phyloP scores from a whole-genome alignment of 2,113 vertebrate species.

The Prunella fulvescens region DNA sequence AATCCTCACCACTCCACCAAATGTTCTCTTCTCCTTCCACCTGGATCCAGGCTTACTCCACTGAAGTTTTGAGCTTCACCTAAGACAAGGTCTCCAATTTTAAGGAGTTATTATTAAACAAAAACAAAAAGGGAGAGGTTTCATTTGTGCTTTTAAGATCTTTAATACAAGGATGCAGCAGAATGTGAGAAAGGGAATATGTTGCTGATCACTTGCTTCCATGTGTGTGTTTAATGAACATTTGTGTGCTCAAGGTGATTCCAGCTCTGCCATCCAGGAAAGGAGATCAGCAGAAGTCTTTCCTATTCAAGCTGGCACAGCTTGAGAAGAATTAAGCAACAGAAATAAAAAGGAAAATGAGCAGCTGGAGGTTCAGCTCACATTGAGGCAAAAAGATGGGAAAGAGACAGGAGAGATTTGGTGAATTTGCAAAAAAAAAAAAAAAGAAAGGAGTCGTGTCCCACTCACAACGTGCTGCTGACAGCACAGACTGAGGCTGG shows the following conservation, averaged over 20 bases:
- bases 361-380: not conserved
- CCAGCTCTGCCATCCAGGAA: not conserved
- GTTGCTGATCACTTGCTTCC: not conserved
- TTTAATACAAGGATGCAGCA: not conserved
- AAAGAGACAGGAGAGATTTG: not conserved
- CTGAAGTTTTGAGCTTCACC: not conserved
- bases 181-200: not conserved
- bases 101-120: not conserved
- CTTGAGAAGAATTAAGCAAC: not conserved
- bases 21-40: not conserved
- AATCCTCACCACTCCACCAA: not conserved
- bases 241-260: not conserved
- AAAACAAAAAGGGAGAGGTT: not conserved
- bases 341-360: not conserved
- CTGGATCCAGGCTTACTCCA: not conserved
- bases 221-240: not conserved
- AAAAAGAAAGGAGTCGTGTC: not conserved
- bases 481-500: not conserved
- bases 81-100: not conserved
- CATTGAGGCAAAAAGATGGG: not conserved
- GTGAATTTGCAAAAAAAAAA: not conserved
- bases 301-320: not conserved
- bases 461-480: not conserved
- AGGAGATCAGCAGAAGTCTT: not conserved
- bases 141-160: not conserved